Base-by-base conservation (phyloP, 2,113 vertebrate species). In the Engystomops pustulosus region DNA sequence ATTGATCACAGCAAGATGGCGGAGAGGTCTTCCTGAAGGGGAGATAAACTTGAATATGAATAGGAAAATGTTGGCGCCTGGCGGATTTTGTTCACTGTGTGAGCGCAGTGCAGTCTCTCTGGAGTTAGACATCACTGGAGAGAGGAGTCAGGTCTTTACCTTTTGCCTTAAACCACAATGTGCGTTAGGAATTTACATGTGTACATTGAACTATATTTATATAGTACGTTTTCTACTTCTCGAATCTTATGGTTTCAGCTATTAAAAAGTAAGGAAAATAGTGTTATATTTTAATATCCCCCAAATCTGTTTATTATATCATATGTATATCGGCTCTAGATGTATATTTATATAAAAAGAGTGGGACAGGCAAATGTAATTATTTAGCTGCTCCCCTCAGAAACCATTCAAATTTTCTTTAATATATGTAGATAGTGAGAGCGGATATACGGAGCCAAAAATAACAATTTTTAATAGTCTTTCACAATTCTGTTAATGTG, bases 81-180 rank as follows among this genome's bases (percentile, higher is more conserved):
- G 68, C 78, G 74, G 85, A 77, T 86, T 51, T 86, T 93, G 90
- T 92, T 94, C 92, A 91, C 93, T 89, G n/a, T 91, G 88, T 91
- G 91, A 93, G 88, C 91, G 85, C 80, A 86, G 72, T 74, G 62
- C 30, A 30, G 10, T 32, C 30, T 65, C 4, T 30, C 86, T 86
- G 53, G 84, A 82, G 32, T 88, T 18, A 32, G 44, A 49, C 14
- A 30, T 38, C n/a, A 23, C 10, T 2, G 75, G 20, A 36, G 75
- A 41, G 49, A 10, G 11, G n/a, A 3, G 23, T 38, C 75, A 2
- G 3, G 34, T 78, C 18, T 47, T 58, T 44, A n/a, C 51, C 6
- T 8, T 41, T 49, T 60, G 75, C 75, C 51, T 78, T 78, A 58
- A 23, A 38, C 74, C 51, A n/a, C 36, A 17, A 2, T 38, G 74